Base-by-base conservation (phyloP, 2,888 invertebrate species). In the Rhodophaea formosa region DNA sequence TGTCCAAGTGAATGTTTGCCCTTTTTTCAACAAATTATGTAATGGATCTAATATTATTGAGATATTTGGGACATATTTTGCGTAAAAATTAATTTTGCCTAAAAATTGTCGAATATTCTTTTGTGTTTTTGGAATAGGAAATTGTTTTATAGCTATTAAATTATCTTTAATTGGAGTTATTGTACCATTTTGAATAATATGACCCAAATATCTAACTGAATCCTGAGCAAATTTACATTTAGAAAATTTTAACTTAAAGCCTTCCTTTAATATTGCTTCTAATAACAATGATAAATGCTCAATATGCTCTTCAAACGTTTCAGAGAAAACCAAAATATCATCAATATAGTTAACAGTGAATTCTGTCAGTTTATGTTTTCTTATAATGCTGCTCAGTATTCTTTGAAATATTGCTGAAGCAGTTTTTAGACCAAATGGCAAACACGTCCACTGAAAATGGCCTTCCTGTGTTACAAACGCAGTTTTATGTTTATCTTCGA, bases 371-470 rank as follows among this genome's bases (percentile, higher is more conserved):
- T 53, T 53, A 30, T 61, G 30, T 23, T 59, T 61, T 53, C 57
- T 51, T 47, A 60, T 32, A 29, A 77, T 73, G 49, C 52, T 74
- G 16, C 68, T 62, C 30, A 75, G 51, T 60, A 76, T 76, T 59
- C 71, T 71, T 57, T 83, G 80, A 61, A 83, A 84, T 42, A 80
- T 78, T 1, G 77, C 72, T 16, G 79, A 74, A 0, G 77, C 66
- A 0, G 80, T 75, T 58, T 78, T 81, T n/a, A 77, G 67, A 1
- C 78, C 80, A 68, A 72, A 80, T 1, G 80, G 80, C 42, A 80
- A 56, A 54, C 79, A 73, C 0, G 74, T 75, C 70, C 75, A 71
- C 62, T 74, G 67, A 60, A 63, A 75, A 23, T 69, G 70, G 0
- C 60, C 62, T 32, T 66, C 62, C 59, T 69, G 68, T 8, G 67